Base-by-base conservation (phyloP, 2,113 vertebrate genomes). In the Terrapene triunguis region DNA sequence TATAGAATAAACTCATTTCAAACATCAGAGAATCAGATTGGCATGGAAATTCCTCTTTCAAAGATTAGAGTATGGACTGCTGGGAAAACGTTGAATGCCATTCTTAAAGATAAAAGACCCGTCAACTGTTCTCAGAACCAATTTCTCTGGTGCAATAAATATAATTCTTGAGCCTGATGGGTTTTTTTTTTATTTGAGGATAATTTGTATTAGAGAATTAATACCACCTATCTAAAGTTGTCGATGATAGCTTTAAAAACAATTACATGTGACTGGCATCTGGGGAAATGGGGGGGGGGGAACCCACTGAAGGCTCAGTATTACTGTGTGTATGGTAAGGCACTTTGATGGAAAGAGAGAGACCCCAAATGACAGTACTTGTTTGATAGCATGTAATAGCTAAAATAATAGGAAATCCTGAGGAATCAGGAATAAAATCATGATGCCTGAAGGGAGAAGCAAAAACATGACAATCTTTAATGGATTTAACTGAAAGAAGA, bases 391-490 rank as follows among this genome's bases (percentile, higher is more conserved):
- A 1, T 88, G 82, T 80, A 82, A 72, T 84, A 87, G 85, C 3
- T 59, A 79, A 89, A 93, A 76, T 50, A 87, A 11, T 2, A 89
- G 35, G 13, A 92, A 81, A 59, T 48, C 80, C 84, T 85, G 85
- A 96, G 57, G 51, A 89, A 81, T 85, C 27, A 25, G 47, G 35
- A 89, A 2, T 81, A 88, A 95, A 53, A 57, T 4, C 4, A 74
- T 35, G 19, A 17, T 94, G 62, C 21, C 29, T 76, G 59, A 69
- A 92, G 11, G 54, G 14, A 10, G 38, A 92, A 89, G 51, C 11
- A 92, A 90, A 95, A 90, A 47, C 38, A 10, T 89, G 89, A 89
- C 89, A 91, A 25, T 53, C 3, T 82, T 97, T 92, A 94, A 92
- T 96, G 48, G 84, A 59, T 87, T 89, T 94, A 47, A 38, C 47